phyloP scores from a whole-genome alignment of 2,113 vertebrate species.

The Trichomycterus rosablanca region DNA sequence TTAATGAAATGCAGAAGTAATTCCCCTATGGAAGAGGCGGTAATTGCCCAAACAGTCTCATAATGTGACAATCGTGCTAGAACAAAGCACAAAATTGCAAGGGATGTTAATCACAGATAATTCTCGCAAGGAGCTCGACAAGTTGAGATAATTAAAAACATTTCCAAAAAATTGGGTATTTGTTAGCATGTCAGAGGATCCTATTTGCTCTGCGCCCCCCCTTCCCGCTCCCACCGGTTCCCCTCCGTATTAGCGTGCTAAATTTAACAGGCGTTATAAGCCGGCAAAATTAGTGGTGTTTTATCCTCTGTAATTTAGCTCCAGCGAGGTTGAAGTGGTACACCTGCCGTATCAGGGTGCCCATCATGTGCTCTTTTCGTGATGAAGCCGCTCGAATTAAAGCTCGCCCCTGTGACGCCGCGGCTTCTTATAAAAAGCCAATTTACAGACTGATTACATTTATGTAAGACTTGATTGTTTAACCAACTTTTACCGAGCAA shows the following conservation, averaged over 20 bases:
- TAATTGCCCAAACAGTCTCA: slow-evolving; percentile 68
- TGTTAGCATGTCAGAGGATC: slow-evolving; percentile 45
- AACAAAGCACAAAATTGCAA: slow-evolving; percentile 62
- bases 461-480: no score
- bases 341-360: neutral
- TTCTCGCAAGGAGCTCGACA: slow-evolving; percentile 55
- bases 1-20: slow-evolving; percentile 68
- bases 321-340: slow-evolving; percentile 2
- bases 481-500: no score
- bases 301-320: slow-evolving; percentile 29
- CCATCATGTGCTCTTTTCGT: neutral
- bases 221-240: neutral
- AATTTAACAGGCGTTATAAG: slow-evolving; percentile 38
- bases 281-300: slow-evolving; percentile 26
- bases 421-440: no score
- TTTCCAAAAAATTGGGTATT: slow-evolving; percentile 44
- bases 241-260: slow-evolving; percentile 28
- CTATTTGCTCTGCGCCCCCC: no score
- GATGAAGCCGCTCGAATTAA: no score
- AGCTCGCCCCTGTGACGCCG: no score
- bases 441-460: no score
- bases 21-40: slow-evolving; percentile 61
- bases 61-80: slow-evolving; percentile 69
- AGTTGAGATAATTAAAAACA: slow-evolving; percentile 59
- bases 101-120: slow-evolving; percentile 60